Evolutionary conservation across 2,888 invertebrate genomes (phyloP), one percentile per base, ranked within the genome.

Genomic region (Caenorhabditis japonica): DNA sequence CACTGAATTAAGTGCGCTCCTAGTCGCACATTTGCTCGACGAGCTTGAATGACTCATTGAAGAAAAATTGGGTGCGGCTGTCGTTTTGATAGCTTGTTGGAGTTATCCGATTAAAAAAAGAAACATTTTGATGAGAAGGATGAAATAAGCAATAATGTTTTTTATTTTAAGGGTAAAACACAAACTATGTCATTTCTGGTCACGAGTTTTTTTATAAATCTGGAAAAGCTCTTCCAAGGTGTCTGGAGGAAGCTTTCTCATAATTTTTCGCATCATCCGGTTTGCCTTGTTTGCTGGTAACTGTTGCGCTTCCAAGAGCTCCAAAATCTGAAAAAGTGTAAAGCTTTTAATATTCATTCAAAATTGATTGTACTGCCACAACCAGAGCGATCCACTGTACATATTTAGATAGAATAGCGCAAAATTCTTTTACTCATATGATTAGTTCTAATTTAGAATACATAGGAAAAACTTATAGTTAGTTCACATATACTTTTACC

Each of bases 181-280:
- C n/a, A n/a, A n/a, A n/a, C n/a, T n/a, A n/a, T n/a, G n/a, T n/a
- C n/a, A n/a, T n/a, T n/a, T n/a, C n/a, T n/a, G n/a, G 46, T 69
- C 39, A 4, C 68, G 56, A 15, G 69, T 75, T 13, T 53, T 30
- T 27, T 69, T 75, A 52, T 70, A 75, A 2, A 75, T 55, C 17
- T 75, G 36, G n/a, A 75, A 70, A 10, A 75, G 56, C 33, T 64
- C 36, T 44, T 62, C 69, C 27, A 75, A 19, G 3, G 55, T 52
- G 25, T 53, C 59, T 43, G 58, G 46, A 12, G 69, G 62, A 7
- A 75, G 44, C 49, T 70, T 75, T 38, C 75, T 36, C 75, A 75
- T 75, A 8, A 75, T 75, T 17, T 52, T 27, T 15, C 64, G 33
- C 75, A 75, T 75, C 51, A 53, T 43, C n/a, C 62, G 43, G 17